phyloP scores from a whole-genome alignment of 23 tunicate species.

The Diplosoma virens region DNA sequence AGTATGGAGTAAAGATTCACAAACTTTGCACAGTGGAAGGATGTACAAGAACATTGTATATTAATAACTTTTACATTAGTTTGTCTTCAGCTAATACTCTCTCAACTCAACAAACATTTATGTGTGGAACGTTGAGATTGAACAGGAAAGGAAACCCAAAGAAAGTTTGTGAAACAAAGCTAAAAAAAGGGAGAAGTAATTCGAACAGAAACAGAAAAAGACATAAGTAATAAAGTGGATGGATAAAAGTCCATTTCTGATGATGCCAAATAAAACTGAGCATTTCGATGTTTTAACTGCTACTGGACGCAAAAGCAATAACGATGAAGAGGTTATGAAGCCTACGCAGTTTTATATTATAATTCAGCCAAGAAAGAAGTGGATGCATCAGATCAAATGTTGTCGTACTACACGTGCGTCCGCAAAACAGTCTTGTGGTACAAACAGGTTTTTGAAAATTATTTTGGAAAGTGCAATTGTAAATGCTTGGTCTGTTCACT shows the following conservation, averaged over 20 bases:
- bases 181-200: neutral
- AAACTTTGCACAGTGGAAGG: constrained; percentile 16
- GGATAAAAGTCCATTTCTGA: neutral
- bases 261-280: neutral
- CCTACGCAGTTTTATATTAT: too few species aligned
- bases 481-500: constrained; percentile 2
- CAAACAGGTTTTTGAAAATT: neutral
- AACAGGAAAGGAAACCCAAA: neutral
- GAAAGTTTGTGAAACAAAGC: neutral
- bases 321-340: neutral
- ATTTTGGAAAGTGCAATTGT: neutral
- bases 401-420: neutral
- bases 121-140: neutral
- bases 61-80: neutral
- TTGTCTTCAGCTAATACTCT: neutral
- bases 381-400: too few species aligned
- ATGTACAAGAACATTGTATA: too few species aligned
- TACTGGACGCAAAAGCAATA: neutral
- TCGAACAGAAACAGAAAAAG: neutral
- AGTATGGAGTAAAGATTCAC: neutral
- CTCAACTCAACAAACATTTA: neutral
- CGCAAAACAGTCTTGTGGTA: neutral
- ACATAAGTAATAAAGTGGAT: neutral
- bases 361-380: too few species aligned
- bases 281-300: neutral